Base-by-base conservation (phyloP, 1,140 invertebrate genomes). In the Piezodorus guildinii region DNA sequence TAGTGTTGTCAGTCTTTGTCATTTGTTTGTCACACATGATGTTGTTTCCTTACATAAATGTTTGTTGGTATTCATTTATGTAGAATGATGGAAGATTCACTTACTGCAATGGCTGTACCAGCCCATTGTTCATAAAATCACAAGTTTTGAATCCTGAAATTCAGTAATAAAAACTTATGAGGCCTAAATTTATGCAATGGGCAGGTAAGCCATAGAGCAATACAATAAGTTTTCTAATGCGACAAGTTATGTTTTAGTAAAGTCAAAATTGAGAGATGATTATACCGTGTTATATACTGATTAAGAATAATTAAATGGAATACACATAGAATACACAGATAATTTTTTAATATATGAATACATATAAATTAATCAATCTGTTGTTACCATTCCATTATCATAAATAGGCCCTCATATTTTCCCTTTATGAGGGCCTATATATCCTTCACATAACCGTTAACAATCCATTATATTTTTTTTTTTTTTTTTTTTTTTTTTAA, bases 341-440 rank as follows among this genome's bases (percentile, higher is more conserved):
- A 39, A 39, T 39, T 39, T 39, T 39, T 39, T 39, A 39, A 19
- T 49, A 56, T 23, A 25, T 61, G 39, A 60, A 61, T 45, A 61
- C 19, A 61, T 61, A 60, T 61, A 44, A 61, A 61, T 44, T 56
- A 23, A 56, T 21, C 52, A 16, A 23, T 56, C 23, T 25, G 17
- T 23, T 56, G 14, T 21, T 25, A 34, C 30, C 58, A 60, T 43
- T 30, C 58, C 27, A 34, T 23, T 39, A 60, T 60, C 39, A 56
- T 51, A 54, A 59, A 61, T 45, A 61, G 64, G 64, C 64, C 64
- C 60, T 51, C 27, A 60, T 62, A 60, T 65, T 65, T 65, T 65
- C 64, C 64, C 64, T 39, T 62, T 60, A 65, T 60, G 60, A 65
- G 60, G 60, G 64, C 60, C 64, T 54, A 64, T 64, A 64, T 64